Evolutionary conservation across 2,113 vertebrate genomes (phyloP).

Genomic region (Corythaeola cristata): DNA sequence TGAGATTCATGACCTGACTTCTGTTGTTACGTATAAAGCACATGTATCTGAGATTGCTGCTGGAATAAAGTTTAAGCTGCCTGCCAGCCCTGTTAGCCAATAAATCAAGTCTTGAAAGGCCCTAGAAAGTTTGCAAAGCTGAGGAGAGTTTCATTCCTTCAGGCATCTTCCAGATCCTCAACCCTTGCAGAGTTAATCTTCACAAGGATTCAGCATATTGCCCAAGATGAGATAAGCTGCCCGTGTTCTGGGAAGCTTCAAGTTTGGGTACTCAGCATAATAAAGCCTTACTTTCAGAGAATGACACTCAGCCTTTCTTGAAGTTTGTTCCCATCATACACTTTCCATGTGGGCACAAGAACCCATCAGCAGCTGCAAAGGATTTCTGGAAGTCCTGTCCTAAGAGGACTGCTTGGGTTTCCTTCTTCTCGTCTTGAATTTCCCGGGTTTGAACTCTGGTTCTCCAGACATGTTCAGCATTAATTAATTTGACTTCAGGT

Average conservation of each 20-base stretch:
- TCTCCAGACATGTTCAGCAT: neutral
- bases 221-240: neutral
- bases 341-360: neutral
- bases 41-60: neutral
- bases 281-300: neutral
- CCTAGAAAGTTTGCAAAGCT: neutral
- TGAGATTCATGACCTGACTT: neutral
- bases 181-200: neutral
- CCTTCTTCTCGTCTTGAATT: neutral
- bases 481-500: neutral
- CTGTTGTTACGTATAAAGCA: neutral
- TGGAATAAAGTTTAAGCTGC: neutral
- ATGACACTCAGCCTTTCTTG: neutral
- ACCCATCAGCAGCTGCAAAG: neutral
- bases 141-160: neutral
- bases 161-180: neutral
- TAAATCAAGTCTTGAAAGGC: neutral
- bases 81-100: neutral
- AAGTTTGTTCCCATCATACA: neutral
- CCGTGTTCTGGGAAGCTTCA: neutral
- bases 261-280: neutral
- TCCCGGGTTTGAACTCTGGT: neutral
- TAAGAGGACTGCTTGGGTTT: neutral
- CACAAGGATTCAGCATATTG: neutral
- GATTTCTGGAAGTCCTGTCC: neutral